Evolutionary conservation across 2,888 invertebrate species (phyloP).

Genomic region (Drosophila prostipennis): DNA sequence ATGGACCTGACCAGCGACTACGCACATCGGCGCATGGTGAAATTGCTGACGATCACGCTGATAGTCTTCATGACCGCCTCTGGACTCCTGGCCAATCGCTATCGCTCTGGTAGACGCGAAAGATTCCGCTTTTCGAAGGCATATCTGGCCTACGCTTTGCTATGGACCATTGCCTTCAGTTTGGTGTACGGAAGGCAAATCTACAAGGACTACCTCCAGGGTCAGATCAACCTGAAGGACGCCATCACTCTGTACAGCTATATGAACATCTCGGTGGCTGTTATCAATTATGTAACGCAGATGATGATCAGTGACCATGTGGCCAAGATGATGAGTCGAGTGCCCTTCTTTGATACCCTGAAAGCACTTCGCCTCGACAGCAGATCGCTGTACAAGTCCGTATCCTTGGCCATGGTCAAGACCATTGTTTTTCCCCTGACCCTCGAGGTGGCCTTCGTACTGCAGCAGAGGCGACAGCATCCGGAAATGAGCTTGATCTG

Average conservation of each 20-base stretch:
- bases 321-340: conserved; percentile 56
- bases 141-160: conserved; percentile 61
- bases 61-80: conserved; percentile 53
- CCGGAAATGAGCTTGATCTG: conserved; percentile 61
- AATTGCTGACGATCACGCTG: conserved; percentile 43
- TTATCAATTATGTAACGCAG: conserved; percentile 65
- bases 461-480: conserved; percentile 62
- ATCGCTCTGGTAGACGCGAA: conserved; percentile 34
- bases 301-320: conserved; percentile 47
- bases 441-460: conserved; percentile 62
- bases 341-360: conserved; percentile 61
- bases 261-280: conserved; percentile 73
- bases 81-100: conserved; percentile 65
- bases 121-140: conserved; percentile 60
- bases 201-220: conserved; percentile 57
- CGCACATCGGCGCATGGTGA: conserved; percentile 46
- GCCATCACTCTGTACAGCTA: conserved; percentile 74
- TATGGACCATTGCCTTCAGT: conserved; percentile 56
- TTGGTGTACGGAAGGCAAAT: conserved; percentile 65
- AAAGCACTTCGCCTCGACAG: conserved; percentile 56
- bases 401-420: conserved; percentile 61
- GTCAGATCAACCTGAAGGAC: conserved; percentile 69
- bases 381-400: conserved; percentile 36
- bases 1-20: conserved; percentile 49
- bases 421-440: conserved; percentile 67